Evolutionary conservation across 2,113 vertebrate genomes (phyloP), one percentile per base, ranked within the genome.

Genomic region (Aptenodytes forsteri): DNA sequence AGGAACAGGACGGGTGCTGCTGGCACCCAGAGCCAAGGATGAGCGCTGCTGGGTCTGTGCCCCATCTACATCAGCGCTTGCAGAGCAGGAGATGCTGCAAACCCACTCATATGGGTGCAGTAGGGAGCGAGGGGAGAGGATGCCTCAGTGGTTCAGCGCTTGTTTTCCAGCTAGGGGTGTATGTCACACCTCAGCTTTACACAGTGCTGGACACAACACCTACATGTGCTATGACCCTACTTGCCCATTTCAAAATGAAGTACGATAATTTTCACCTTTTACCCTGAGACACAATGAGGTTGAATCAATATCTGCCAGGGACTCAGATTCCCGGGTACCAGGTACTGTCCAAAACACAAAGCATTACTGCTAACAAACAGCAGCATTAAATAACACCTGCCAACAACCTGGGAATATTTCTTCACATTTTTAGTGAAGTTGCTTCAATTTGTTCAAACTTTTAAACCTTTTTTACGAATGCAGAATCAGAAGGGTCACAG

Each of bases 131-230:
- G 17, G 36, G 47, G 46, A 61, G 52, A 56, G 36, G 36, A 27
- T 7, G 14, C 11, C 11, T 14, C 5, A 6, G 23, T 13, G 21
- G 6, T 29, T 44, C 19, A 23, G 59, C 0, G 0, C 34, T n/a
- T 32, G 6, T 47, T 58, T 62, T 64, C 26, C 38, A 79, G 22
- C 30, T 10, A 15, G 7, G 7, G n/a, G 3, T 23, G 15, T 7
- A 11, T 13, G 16, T 13, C 65, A 47, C 36, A 22, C 21, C 7
- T 50, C 42, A 65, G 49, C 49, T 67, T 55, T 25, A 61, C 32
- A 20, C 9, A 4, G 10, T 4, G 25, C 44, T 70, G 50, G 52
- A 34, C 34, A 29, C 11, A 22, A 13, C 64, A 67, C 9, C 42
- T 55, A 7, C 14, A 13, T 1, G 0, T 16, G 36, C 7, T 30